Percentiles rank a stretch among this genome's conserved stretches.
Conservation (phyloP, 2,113 vertebrate species). For the Dromas ardeola region DNA sequence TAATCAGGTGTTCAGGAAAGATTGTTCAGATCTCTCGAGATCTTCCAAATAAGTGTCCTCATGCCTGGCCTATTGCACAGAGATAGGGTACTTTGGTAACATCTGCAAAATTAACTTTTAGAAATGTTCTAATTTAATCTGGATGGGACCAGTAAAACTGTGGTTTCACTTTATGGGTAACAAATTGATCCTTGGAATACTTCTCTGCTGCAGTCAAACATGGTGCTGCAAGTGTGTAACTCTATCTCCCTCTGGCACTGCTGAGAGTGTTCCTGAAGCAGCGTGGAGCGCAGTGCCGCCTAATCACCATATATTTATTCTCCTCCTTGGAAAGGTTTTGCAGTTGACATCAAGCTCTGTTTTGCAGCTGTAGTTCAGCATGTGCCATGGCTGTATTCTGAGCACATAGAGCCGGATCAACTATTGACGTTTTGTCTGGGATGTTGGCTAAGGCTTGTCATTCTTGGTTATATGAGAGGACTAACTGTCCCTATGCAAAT, state of each 20-base stretch:
- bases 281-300: background rate
- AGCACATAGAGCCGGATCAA: accelerated
- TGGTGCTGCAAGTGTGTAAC: background rate
- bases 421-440: background rate
- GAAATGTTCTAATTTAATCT: background rate
- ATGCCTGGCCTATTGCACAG: background rate
- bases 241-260: background rate
- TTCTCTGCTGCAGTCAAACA: background rate
- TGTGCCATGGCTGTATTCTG: background rate
- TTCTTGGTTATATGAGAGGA: background rate
- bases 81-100: background rate
- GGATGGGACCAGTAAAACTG: conserved; percentile 5
- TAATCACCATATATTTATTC: background rate
- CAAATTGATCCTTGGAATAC: background rate
- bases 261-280: background rate
- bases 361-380: background rate
- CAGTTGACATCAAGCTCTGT: background rate
- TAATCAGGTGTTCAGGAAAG: background rate
- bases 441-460: background rate
- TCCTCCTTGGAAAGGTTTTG: background rate
- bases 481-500: background rate
- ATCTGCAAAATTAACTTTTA: background rate
- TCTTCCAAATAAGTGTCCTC: background rate
- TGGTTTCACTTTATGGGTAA: conserved; percentile 13
- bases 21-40: background rate